Percentiles rank a stretch among this genome's conserved stretches.
phyloP scores from a whole-genome alignment of 2,113 vertebrate genomes.

The human (Homo sapiens) region DNA sequence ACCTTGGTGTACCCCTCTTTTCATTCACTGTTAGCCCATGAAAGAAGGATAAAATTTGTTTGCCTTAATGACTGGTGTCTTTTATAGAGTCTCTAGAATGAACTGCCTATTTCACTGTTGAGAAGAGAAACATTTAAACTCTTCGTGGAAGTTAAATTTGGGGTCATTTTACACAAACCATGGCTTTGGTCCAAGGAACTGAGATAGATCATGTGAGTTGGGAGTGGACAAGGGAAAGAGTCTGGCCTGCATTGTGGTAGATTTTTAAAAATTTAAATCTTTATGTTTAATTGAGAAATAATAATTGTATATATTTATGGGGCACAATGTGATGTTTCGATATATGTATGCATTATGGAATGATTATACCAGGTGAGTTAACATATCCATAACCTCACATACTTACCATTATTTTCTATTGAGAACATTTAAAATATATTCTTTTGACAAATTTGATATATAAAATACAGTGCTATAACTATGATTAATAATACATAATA shows the following conservation, averaged over 20 bases:
- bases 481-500: not conserved
- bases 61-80: conserved; percentile 26
- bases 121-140: conserved; percentile 55
- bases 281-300: not conserved
- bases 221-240: not conserved
- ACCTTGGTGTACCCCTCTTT: conserved; percentile 10
- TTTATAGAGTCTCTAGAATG: conserved; percentile 24
- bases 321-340: not conserved
- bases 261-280: not conserved
- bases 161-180: conserved; percentile 24
- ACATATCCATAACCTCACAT: not conserved
- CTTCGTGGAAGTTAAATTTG: conserved; percentile 60
- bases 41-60: conserved; percentile 47
- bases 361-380: not conserved
- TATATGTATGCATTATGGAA: not conserved
- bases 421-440: conserved; percentile 2
- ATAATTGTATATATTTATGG: not conserved
- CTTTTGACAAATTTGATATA: not conserved
- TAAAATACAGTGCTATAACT: not conserved
- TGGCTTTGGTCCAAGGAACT: conserved; percentile 19
- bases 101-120: conserved; percentile 35
- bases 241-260: not conserved
- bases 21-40: conserved; percentile 20
- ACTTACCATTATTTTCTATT: not conserved
- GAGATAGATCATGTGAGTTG: not conserved